phyloP scores from a whole-genome alignment of 2,888 invertebrate genomes.

The Polydrusus pterygomalis region DNA sequence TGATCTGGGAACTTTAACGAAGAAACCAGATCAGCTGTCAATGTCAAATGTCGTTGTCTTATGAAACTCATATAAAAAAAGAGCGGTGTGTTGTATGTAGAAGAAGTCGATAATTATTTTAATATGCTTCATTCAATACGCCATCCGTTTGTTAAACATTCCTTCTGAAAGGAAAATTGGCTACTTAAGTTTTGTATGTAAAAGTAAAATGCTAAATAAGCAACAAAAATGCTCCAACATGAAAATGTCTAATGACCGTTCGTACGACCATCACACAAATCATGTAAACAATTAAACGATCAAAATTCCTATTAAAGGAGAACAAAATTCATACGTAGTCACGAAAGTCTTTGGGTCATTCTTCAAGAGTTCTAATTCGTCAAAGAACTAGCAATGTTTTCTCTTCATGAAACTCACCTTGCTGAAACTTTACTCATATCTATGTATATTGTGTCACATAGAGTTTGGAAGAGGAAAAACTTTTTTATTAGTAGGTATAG shows the following conservation, averaged over 20 bases:
- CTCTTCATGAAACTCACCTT: too few species aligned
- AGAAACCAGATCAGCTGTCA: too few species aligned
- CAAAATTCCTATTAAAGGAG: constrained; percentile 65
- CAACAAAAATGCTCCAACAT: constrained; percentile 14
- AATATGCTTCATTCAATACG: too few species aligned
- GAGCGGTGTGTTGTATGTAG: neutral
- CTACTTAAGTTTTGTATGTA: neutral
- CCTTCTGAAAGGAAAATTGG: neutral
- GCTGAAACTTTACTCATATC: too few species aligned
- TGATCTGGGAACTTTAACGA: too few species aligned
- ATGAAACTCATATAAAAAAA: too few species aligned
- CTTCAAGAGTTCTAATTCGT: neutral
- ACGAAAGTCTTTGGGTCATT: constrained; percentile 44
- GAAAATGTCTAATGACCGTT: constrained; percentile 43
- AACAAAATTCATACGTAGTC: constrained; percentile 65
- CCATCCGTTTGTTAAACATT: neutral
- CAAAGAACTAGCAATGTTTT: neutral
- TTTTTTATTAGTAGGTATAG: too few species aligned
- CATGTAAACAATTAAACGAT: constrained; percentile 67
- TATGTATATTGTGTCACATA: too few species aligned
- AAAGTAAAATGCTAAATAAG: constrained; percentile 14
- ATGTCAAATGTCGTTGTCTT: too few species aligned
- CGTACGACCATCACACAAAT: constrained; percentile 46
- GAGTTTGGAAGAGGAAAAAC: too few species aligned
- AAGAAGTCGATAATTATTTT: too few species aligned